Evolutionary conservation across 2,797 vertebrate genomes (phyloP).

Genomic region (Acomys russatus): DNA sequence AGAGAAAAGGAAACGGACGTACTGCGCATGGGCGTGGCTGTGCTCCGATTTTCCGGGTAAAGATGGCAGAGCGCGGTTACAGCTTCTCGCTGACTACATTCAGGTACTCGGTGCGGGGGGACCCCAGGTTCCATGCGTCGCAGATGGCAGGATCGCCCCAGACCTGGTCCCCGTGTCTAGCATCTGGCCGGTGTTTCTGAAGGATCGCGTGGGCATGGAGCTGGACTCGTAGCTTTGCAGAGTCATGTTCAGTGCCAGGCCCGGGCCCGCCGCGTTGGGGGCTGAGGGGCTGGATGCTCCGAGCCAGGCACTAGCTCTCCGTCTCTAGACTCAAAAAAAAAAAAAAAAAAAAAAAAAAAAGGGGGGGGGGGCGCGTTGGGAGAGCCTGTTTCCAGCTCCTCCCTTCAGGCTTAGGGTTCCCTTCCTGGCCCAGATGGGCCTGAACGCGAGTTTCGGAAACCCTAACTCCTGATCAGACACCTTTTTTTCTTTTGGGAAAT

Average conservation of each 20-base stretch:
- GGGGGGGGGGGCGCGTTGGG: background rate
- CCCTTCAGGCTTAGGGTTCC: background rate
- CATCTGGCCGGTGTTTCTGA: background rate
- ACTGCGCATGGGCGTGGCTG: conserved; percentile 58
- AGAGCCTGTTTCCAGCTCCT: background rate
- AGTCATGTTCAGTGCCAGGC: conserved; percentile 71
- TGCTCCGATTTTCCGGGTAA: conserved; percentile 39
- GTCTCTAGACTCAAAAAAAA: background rate
- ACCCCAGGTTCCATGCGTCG: background rate
- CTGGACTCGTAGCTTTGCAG: conserved; percentile 70
- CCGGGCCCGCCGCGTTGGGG: background rate
- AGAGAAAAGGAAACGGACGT: background rate
- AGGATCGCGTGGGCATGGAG: background rate
- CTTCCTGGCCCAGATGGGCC: background rate
- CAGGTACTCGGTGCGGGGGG: conserved; percentile 92
- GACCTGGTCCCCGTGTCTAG: background rate
- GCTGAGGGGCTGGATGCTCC: background rate
- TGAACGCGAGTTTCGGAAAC: background rate
- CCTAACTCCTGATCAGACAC: background rate
- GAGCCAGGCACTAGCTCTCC: background rate
- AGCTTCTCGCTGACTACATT: conserved; percentile 99
- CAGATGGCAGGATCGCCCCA: conserved; percentile 63
- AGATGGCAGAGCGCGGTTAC: conserved; percentile 98
- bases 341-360: too few relatives aligned
- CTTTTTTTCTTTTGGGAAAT: background rate